phyloP scores from a whole-genome alignment of 2,113 vertebrate genomes.

The Microcebus griseorufus region DNA sequence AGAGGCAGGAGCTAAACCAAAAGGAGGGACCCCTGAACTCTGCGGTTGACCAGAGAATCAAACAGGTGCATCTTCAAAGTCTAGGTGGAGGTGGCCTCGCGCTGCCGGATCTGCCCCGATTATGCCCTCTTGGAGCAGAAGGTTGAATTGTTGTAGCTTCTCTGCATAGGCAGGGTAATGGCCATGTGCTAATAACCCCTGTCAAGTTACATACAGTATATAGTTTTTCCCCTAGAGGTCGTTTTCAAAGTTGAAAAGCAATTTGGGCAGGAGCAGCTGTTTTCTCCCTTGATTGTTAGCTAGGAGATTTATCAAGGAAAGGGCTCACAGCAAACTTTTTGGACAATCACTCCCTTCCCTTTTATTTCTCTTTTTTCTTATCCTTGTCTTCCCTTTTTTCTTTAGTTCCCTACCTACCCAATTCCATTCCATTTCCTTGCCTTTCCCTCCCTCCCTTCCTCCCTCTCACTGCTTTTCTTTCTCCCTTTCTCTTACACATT shows the following conservation, averaged over 20 bases:
- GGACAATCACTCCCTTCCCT: not conserved
- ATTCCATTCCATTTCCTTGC: not conserved
- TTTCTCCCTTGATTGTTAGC: not conserved
- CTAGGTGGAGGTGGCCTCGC: too few relatives aligned
- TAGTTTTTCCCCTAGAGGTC: not conserved
- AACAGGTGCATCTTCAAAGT: not conserved
- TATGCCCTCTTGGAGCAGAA: not conserved
- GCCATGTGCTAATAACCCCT: not conserved
- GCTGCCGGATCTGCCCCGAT: not conserved
- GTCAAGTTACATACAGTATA: not conserved
- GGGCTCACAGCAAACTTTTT: not conserved
- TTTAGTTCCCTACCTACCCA: not conserved
- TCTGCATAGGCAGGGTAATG: not conserved
- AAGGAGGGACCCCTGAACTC: not conserved
- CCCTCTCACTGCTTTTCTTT: not conserved
- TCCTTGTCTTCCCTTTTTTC: not conserved
- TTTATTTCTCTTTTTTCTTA: not conserved
- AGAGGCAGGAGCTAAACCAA: not conserved
- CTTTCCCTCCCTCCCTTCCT: too few relatives aligned
- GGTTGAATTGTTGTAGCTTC: not conserved
- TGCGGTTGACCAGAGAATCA: too few relatives aligned
- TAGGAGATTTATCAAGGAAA: not conserved
- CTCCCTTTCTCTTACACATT: not conserved
- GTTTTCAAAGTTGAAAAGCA: constrained; percentile 8
- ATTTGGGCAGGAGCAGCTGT: not conserved